Conservation (phyloP, 2,797 vertebrate species). For the Alosa sapidissima region DNA sequence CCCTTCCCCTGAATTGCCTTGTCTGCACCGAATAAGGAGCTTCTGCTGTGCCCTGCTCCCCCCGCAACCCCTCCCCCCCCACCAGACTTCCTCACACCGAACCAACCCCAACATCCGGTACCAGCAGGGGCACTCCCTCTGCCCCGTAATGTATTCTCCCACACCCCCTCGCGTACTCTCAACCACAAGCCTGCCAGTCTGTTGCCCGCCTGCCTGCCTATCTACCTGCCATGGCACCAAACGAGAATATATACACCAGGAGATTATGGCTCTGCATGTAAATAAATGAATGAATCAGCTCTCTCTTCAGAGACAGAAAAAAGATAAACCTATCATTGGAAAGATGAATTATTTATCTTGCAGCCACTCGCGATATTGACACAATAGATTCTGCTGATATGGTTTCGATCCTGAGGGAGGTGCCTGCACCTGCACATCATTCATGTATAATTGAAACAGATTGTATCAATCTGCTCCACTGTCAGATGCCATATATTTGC, state of each 20-base stretch:
- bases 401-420: constrained; percentile 48
- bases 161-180: neutral
- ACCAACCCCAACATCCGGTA: neutral
- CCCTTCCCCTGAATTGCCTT: constrained; percentile 38
- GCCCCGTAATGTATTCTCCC: neutral
- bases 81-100: neutral
- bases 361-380: constrained; percentile 25
- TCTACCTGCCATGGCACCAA: constrained; percentile 27
- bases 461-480: constrained; percentile 43
- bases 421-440: constrained; percentile 49
- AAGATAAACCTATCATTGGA: constrained; percentile 23
- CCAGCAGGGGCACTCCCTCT: neutral
- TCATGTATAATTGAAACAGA: constrained; percentile 54
- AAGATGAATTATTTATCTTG: constrained; percentile 34
- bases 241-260: neutral
- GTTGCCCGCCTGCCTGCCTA: constrained; percentile 21
- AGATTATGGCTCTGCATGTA: constrained; percentile 29
- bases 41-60: neutral
- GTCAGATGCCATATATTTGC: constrained; percentile 16
- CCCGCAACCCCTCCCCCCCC: neutral
- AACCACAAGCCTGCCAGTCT: constrained; percentile 42
- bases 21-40: constrained; percentile 1
- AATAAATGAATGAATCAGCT: constrained; percentile 32
- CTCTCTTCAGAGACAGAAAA: constrained; percentile 2
- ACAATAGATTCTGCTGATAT: constrained; percentile 41